phyloP scores from a whole-genome alignment of 2,797 vertebrate genomes.

The Naso thynnoides region DNA sequence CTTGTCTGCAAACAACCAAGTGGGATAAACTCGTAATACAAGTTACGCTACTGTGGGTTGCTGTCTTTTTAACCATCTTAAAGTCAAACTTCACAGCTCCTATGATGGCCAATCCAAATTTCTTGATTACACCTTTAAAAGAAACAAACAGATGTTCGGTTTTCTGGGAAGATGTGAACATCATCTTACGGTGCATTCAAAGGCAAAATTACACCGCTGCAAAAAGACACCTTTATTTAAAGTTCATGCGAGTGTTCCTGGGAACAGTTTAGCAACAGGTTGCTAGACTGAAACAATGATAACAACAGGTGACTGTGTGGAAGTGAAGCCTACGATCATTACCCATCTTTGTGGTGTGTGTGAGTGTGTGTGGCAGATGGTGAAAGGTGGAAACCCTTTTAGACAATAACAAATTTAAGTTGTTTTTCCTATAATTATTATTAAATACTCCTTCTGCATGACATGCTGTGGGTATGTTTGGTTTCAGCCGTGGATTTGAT shows the following conservation, averaged over 20 bases:
- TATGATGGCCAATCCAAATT: neutral
- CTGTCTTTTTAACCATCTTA: neutral
- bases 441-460: neutral
- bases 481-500: neutral
- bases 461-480: neutral
- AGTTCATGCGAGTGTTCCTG: constrained; percentile 22
- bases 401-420: neutral
- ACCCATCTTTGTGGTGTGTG: constrained; percentile 53
- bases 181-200: constrained; percentile 4
- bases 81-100: neutral
- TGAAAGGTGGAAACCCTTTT: constrained; percentile 17
- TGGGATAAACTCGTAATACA: constrained; percentile 29
- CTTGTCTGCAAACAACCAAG: constrained; percentile 28
- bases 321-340: constrained; percentile 49
- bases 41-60: neutral
- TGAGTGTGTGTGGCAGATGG: neutral
- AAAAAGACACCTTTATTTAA: constrained; percentile 32
- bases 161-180: constrained; percentile 9
- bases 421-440: constrained; percentile 10
- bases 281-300: constrained; percentile 59
- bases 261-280: constrained; percentile 76
- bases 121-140: neutral
- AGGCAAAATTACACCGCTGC: constrained; percentile 29
- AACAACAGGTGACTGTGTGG: constrained; percentile 58
- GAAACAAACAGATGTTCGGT: neutral